phyloP scores from a whole-genome alignment of 2,113 vertebrate genomes.

The Myanophis thanlyinensis region DNA sequence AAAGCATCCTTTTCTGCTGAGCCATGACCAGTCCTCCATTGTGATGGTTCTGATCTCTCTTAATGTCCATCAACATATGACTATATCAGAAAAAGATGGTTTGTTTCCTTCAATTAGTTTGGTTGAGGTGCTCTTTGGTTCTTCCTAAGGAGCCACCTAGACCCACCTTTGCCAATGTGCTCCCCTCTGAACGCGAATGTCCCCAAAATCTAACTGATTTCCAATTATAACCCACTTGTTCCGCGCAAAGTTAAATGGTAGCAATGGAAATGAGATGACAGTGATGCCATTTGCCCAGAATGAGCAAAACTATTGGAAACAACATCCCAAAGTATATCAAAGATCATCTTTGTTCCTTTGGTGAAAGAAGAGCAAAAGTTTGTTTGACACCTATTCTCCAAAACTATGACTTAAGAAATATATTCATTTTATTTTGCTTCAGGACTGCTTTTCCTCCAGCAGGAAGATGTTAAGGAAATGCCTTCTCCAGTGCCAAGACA shows the following conservation, averaged over 20 bases:
- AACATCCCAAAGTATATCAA: not conserved
- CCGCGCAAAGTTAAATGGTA: not conserved
- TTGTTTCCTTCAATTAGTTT: not conserved
- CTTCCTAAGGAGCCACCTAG: not conserved
- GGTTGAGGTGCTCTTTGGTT: not conserved
- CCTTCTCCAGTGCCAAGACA: not conserved
- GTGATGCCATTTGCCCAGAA: not conserved
- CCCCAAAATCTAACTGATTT: not conserved
- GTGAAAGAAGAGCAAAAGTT: not conserved
- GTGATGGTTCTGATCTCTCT: not conserved
- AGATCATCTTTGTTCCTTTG: not conserved
- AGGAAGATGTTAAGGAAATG: not conserved
- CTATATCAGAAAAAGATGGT: not conserved
- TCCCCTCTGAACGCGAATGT: not conserved
- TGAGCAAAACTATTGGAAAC: not conserved
- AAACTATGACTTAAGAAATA: not conserved
- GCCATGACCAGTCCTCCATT: not conserved
- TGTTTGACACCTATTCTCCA: not conserved
- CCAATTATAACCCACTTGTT: not conserved
- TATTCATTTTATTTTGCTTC: not conserved
- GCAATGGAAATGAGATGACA: not conserved
- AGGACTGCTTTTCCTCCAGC: not conserved
- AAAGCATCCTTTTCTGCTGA: not conserved
- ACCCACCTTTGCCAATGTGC: not conserved
- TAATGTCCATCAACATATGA: not conserved